Evolutionary conservation across 2,888 invertebrate genomes (phyloP), one percentile per base, ranked within the genome.

Genomic region (Mesorhabditis sp.): DNA sequence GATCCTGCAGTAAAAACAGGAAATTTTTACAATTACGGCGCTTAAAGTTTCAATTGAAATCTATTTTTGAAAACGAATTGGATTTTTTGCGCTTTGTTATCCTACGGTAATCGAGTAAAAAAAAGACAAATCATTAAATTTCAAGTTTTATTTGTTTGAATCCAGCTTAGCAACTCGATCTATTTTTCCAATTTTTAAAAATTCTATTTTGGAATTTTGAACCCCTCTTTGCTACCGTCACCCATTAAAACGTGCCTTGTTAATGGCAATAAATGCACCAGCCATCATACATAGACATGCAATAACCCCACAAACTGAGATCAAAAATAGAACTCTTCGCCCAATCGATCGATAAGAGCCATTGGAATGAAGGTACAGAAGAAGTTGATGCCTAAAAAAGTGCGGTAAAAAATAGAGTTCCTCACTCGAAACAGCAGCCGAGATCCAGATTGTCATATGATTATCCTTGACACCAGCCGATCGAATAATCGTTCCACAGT

Each of bases 401-500:
- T 28, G 10, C 2, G 50, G 6, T 13, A 62, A 15, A 10, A 15
- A 7, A 65, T 43, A 4, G 2, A 15, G 13, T 65, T 1, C 2
- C 76, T 69, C 74, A 88, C 88, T 88, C 6, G 81, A 67, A 15
- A 87, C 79, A 66, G 78, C 82, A 15, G 77, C 80, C 4, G 79
- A 78, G 68, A 89, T 77, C 89, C 89, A 89, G 70, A 89, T 88
- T 2, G 88, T 88, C 63, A 77, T 79, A 61, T 83, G 83, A 62
- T 86, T 82, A 67, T 87, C 86, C 13, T 83, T 78, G 0, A 88
- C 79, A 15, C 88, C 88, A 1, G 87, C 85, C 85, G 88, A 87
- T 68, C 87, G 83, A 28, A 88, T 88, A 70, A 89, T 89, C 70
- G 87, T 87, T 4, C 88, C 89, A 76, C 88, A 88, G 82, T 89